Evolutionary conservation across 2,888 invertebrate species (phyloP), one percentile per base, ranked within the genome.

Genomic region (Hemithea aestivaria): DNA sequence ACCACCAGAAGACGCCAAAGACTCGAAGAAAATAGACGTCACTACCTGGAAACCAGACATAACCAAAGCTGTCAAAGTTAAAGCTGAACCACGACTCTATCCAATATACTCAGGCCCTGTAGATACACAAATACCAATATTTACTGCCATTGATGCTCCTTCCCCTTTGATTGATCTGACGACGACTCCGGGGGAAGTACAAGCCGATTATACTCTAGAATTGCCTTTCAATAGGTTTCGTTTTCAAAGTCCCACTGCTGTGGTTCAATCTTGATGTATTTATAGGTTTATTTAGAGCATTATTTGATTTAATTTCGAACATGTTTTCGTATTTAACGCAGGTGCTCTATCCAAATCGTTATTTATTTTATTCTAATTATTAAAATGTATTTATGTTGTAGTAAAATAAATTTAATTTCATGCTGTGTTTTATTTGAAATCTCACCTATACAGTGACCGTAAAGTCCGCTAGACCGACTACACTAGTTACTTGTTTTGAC

Each of bases 181-280:
- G 0, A 80, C 82, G 1, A 66, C 53, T 31, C 87, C 87, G 1
- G 78, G 80, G 0, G 87, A 87, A 44, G 82, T 88, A 0, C 85
- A 87, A 48, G 85, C 87, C 0, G 87, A 88, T 50, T 87, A 84
- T 45, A 64, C 87, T 1, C 48, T 88, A 48, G 87, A 88, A 50
- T 56, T 88, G 20, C 88, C 88, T 6, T 85, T 78, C 51, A 87
- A 87, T 75, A 69, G 81, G 55, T 73, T 87, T 72, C 81, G 64
- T 55, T 85, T 83, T 87, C 85, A 84, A 83, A 79, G 68, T 84
- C 72, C 85, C 85, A 58, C 76, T 87, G 54, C 83, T 85, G 61
- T 84, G 77, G 52, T 87, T 87, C 71, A 83, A 84, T 53, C 83
- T 85, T 85, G 73, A 82, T 54, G 62, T 79, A 24, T 78, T 85